A percentile compares a stretch with the other conserved stretches of the same genome.
These are phyloP conservation scores for Mongoloraphidia duomilia DNA, from an alignment of 2,888 invertebrate species.

Conservation along the genomic window DNA sequence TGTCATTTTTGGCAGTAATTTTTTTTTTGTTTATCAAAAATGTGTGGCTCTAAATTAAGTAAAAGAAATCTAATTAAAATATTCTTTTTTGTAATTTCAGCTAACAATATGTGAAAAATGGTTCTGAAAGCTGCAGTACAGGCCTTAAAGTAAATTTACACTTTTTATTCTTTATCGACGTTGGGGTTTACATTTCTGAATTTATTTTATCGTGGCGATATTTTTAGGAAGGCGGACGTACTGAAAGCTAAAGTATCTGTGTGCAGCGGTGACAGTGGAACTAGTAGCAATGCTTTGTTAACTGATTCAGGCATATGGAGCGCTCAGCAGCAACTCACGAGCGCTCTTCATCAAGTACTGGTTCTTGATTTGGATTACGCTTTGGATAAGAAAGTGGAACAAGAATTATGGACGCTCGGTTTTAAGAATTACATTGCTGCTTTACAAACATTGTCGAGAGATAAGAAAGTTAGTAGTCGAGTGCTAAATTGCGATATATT, in stretches of 20 bases:
- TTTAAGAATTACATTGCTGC: constrained; percentile 77
- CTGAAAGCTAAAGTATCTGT: constrained; percentile 52
- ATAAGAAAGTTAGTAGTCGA: constrained; percentile 47
- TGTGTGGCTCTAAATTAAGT: too few species aligned
- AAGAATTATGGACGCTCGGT: constrained; percentile 77
- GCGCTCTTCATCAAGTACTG: constrained; percentile 52
- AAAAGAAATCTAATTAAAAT: too few species aligned
- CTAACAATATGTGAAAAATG: constrained; percentile 43
- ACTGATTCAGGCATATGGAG: constrained; percentile 28
- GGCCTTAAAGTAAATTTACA: constrained; percentile 47
- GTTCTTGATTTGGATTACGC: constrained; percentile 74
- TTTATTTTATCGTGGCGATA: neutral
- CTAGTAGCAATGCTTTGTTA: constrained; percentile 16
- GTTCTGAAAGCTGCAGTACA: constrained; percentile 62
- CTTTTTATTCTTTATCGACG: constrained; percentile 1
- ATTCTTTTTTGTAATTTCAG: too few species aligned
- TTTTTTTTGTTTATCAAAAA: too few species aligned
- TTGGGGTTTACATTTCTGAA: neutral
- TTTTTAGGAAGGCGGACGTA: constrained; percentile 55
- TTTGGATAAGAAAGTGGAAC: constrained; percentile 76
- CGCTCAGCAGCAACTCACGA: constrained; percentile 37
- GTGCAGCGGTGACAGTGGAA: constrained; percentile 8
- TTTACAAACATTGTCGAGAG: constrained; percentile 61
- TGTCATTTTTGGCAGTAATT: too few species aligned
- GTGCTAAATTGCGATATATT: neutral